Evolutionary conservation across 2,888 invertebrate genomes (phyloP).

Genomic region (Lasioglossum zephyrum): DNA sequence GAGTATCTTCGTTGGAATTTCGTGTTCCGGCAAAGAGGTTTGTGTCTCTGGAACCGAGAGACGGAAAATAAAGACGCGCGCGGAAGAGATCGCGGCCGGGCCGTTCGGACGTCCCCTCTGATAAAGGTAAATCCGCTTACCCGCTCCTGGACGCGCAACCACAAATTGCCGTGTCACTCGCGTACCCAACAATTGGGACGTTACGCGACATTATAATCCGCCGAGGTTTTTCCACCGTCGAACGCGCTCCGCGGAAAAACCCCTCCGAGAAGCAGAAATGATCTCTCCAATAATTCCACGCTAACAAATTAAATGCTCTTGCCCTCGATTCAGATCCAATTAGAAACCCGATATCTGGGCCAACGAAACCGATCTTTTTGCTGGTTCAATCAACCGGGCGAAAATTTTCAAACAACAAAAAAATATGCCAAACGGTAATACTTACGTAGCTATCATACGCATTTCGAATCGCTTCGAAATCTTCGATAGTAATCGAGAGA

Average conservation of each 20-base stretch:
- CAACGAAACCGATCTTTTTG: too few relatives aligned
- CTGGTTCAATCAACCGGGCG: too few relatives aligned
- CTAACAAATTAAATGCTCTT: neutral
- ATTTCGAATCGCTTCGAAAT: neutral
- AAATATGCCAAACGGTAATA: neutral
- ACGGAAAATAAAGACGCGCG: slow-evolving; percentile 4
- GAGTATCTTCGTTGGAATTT: neutral
- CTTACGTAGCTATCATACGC: neutral
- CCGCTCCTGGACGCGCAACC: neutral
- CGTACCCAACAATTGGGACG: neutral
- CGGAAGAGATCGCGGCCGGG: neutral
- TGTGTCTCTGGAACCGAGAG: neutral
- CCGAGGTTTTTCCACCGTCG: neutral
- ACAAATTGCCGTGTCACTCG: neutral
- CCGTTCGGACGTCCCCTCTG: neutral
- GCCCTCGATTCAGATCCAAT: neutral
- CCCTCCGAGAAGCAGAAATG: neutral
- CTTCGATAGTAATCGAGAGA: neutral
- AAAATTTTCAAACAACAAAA: too few relatives aligned
- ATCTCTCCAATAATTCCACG: neutral
- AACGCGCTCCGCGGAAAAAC: neutral
- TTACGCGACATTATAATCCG: slow-evolving; percentile 8
- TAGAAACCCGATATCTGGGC: neutral
- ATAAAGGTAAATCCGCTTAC: slow-evolving; percentile 12
- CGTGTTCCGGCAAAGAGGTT: neutral